A percentile compares a stretch with the other conserved stretches of the same genome.
Conservation (phyloP, 2,888 invertebrate genomes). For the Sceliomorpha sp. region DNA sequence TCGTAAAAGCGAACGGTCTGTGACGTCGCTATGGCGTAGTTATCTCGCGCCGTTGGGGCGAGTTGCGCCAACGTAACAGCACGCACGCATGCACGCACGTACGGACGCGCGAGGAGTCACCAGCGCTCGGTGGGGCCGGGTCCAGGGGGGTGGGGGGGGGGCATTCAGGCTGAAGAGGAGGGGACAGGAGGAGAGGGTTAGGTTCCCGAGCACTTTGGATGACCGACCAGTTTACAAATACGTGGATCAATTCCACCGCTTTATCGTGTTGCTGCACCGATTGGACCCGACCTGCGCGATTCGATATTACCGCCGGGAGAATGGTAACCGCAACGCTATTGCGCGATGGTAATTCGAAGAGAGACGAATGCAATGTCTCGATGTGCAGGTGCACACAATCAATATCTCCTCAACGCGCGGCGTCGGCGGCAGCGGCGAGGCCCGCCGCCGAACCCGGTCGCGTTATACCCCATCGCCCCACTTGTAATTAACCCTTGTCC, state of each 20-base stretch:
- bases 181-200: too few species aligned
- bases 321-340: constrained; percentile 47
- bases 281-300: constrained; percentile 48
- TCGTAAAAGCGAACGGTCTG: constrained; percentile 63
- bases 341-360: constrained; percentile 49
- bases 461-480: constrained; percentile 18
- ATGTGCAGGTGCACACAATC: constrained; percentile 47
- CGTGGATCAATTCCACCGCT: constrained; percentile 68
- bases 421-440: too few species aligned
- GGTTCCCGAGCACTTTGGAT: constrained; percentile 44
- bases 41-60: constrained; percentile 50
- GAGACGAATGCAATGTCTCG: constrained; percentile 50
- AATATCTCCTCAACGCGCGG: constrained; percentile 44
- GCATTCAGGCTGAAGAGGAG: background rate
- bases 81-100: constrained; percentile 6
- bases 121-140: too few species aligned
- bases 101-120: too few species aligned
- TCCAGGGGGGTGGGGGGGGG: constrained; percentile 9
- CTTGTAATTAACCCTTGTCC: constrained; percentile 35
- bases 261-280: constrained; percentile 60
- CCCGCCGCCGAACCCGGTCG: too few species aligned
- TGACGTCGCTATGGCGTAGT: constrained; percentile 30
- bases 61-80: constrained; percentile 33
- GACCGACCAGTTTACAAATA: constrained; percentile 65
- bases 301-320: constrained; percentile 48